A percentile compares a stretch with the other conserved stretches of the same genome.
phyloP scores from a whole-genome alignment of 1,140 invertebrate species.

The Drosophila ohnishii region DNA sequence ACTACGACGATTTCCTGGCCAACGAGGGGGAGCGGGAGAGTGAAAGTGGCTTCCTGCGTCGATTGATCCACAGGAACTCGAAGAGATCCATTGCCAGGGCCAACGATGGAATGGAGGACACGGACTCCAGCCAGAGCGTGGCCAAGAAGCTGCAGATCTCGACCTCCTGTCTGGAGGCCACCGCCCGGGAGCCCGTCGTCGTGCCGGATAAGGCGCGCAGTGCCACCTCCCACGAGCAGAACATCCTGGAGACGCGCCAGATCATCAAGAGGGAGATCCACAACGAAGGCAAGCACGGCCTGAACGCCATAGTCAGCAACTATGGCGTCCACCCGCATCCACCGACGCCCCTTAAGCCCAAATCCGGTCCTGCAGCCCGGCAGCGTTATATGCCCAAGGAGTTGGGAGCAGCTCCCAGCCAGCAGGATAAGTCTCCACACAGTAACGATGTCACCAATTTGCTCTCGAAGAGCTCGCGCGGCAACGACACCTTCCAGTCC shows the following conservation, averaged over 20 bases:
- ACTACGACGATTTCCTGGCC: constrained; percentile 48
- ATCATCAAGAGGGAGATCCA: constrained; percentile 70
- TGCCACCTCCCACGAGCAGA: constrained; percentile 67
- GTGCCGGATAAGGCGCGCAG: constrained; percentile 58
- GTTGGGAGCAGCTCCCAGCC: constrained; percentile 58
- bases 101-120: constrained; percentile 73
- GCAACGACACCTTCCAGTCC: constrained; percentile 74
- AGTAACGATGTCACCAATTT: constrained; percentile 61
- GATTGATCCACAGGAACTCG: constrained; percentile 85
- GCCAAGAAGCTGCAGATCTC: constrained; percentile 76
- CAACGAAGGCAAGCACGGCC: constrained; percentile 64
- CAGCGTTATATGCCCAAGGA: constrained; percentile 85
- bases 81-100: constrained; percentile 85
- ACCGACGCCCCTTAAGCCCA: constrained; percentile 70
- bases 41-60: constrained; percentile 87
- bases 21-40: constrained; percentile 10
- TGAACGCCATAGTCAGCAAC: constrained; percentile 70
- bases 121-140: constrained; percentile 84
- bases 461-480: constrained; percentile 61
- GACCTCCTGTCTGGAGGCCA: constrained; percentile 58
- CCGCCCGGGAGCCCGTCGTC: constrained; percentile 34
- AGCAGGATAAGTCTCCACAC: constrained; percentile 12
- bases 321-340: constrained; percentile 61
- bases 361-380: constrained; percentile 83
- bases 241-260: constrained; percentile 73